These are phyloP conservation scores for Paradoxurus hermaphroditus DNA, from an alignment of 2,113 vertebrate species.

Conservation along the genomic window DNA sequence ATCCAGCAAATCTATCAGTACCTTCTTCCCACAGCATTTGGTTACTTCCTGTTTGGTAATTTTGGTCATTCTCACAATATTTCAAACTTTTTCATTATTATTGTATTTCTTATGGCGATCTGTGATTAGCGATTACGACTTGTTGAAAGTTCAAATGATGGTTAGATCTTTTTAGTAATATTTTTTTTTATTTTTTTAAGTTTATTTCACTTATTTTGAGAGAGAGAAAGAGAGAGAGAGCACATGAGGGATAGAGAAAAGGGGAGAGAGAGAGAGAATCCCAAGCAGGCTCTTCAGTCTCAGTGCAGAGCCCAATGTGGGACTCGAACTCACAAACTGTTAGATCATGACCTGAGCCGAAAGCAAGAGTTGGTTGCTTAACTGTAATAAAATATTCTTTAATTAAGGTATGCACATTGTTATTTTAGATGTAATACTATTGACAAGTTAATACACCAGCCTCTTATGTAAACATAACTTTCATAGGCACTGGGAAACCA, in stretches of 20 bases:
- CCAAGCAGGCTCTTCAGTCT: too few species aligned
- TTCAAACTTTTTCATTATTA: neutral
- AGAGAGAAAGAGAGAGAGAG: too few species aligned
- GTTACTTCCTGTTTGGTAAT: neutral
- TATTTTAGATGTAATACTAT: neutral
- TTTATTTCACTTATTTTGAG: too few species aligned
- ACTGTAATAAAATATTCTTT: neutral
- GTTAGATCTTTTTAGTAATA: neutral
- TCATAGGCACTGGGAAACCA: neutral
- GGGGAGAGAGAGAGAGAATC: too few species aligned
- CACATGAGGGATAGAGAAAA: too few species aligned
- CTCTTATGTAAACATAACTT: neutral
- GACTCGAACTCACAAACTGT: too few species aligned
- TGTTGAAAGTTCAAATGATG: neutral
- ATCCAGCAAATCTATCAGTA: neutral
- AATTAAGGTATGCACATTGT: neutral
- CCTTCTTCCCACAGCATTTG: neutral
- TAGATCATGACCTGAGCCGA: too few species aligned
- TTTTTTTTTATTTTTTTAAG: too few species aligned
- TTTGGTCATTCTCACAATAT: neutral
- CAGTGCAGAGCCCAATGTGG: too few species aligned
- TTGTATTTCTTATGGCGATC: neutral
- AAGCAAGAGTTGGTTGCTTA: too few species aligned
- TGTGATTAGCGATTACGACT: neutral
- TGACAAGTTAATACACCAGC: neutral